A percentile compares a stretch with the other conserved stretches of the same genome.
These are phyloP conservation scores for Ateles fusciceps DNA, from an alignment of 2,797 vertebrate genomes.

Conservation along the genomic window DNA sequence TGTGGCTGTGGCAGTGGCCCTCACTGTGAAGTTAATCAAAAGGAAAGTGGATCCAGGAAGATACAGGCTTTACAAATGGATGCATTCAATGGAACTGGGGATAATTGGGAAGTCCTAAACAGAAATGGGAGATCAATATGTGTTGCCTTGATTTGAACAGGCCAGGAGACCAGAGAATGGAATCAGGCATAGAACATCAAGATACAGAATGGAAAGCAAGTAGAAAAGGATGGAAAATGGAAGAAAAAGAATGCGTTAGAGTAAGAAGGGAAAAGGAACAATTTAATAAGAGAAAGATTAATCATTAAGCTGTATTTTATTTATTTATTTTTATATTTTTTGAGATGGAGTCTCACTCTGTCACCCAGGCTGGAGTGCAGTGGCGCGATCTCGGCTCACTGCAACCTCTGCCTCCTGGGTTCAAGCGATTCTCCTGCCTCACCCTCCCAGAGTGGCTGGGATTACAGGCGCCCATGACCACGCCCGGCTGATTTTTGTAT, in stretches of 20 bases:
- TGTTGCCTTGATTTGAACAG: not conserved
- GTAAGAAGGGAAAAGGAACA: not conserved
- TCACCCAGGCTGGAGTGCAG: too few species aligned
- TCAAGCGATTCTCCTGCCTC: too few species aligned
- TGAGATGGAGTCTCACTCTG: too few species aligned
- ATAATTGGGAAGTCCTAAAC: not conserved
- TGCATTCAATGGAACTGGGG: not conserved
- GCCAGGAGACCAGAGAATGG: not conserved
- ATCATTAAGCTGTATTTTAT: not conserved
- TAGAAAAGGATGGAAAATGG: not conserved
- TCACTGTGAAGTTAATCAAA: not conserved
- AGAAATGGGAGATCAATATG: not conserved
- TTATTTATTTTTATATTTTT: too few species aligned
- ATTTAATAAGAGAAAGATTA: not conserved
- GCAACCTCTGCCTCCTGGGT: too few species aligned
- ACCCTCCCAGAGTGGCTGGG: too few species aligned
- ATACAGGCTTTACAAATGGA: not conserved
- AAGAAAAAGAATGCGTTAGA: too few species aligned
- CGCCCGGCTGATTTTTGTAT: too few species aligned
- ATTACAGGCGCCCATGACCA: too few species aligned
- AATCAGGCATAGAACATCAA: not conserved
- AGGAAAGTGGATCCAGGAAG: slow-evolving; percentile 33
- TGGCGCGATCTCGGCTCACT: too few species aligned
- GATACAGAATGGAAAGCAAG: not conserved
- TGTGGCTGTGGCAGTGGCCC: not conserved